These are phyloP conservation scores for Empis stercorea DNA, from an alignment of 2,888 invertebrate species.

Conservation along the genomic window DNA sequence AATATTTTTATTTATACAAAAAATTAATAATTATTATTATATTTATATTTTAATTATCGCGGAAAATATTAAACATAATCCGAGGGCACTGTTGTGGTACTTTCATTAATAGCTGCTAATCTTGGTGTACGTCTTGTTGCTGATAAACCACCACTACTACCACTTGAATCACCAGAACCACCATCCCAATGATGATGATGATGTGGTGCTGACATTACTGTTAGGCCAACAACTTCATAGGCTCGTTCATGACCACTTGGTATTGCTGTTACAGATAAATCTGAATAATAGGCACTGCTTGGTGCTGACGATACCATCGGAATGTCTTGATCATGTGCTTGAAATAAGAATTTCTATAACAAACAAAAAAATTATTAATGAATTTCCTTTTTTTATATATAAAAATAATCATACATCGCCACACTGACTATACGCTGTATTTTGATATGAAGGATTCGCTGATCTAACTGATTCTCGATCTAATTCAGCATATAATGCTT, in stretches of 20 bases:
- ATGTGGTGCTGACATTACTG: constrained; percentile 38
- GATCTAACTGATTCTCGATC: constrained; percentile 44
- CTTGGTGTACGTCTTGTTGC: constrained; percentile 34
- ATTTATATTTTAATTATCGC: not conserved
- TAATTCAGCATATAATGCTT: constrained; percentile 57
- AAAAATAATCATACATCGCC: constrained; percentile 37
- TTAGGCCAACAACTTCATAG: constrained; percentile 47
- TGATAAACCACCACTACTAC: constrained; percentile 21
- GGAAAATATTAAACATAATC: constrained; percentile 40
- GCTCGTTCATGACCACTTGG: constrained; percentile 40
- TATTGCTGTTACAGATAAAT: constrained; percentile 44
- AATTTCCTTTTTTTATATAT: no score
- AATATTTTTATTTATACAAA: not conserved
- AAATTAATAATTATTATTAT: not conserved
- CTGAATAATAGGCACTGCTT: constrained; percentile 64
- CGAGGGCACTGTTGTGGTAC: constrained; percentile 42
- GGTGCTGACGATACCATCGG: constrained; percentile 48
- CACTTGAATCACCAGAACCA: constrained; percentile 23
- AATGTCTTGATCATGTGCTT: constrained; percentile 36
- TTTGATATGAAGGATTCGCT: constrained; percentile 52
- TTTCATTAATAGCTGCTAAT: constrained; percentile 45
- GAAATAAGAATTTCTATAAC: constrained; percentile 31
- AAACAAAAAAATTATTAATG: not conserved
- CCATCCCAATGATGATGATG: constrained; percentile 35
- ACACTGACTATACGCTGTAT: constrained; percentile 50